Evolutionary conservation across 2,797 vertebrate species (phyloP), one percentile per base, ranked within the genome.

Genomic region (Petrocephalus schoutedeni): DNA sequence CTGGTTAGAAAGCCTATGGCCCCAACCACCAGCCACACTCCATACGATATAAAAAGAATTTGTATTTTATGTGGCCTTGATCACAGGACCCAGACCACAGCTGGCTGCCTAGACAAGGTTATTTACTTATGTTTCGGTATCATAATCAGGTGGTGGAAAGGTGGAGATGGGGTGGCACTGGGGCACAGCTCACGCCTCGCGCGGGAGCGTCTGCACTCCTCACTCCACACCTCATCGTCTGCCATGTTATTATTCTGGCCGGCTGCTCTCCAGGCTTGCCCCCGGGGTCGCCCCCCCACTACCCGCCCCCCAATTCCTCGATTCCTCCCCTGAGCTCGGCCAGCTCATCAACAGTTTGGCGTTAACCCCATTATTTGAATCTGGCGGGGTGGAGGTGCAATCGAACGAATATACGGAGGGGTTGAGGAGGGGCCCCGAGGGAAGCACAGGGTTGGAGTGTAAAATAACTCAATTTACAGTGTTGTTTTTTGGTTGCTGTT

Each of bases 91-190:
- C 23, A 51, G 86, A 57, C 49, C 49, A 71, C 45, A 61, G 64
- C 61, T 64, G 86, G 54, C 71, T 88, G 82, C 59, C 85, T 82
- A 90, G 14, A 88, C 86, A 87, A 57, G 57, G 57, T 14, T 77
- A 71, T 85, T 67, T 84, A 84, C 51, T 84, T 84, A 84, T 84
- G 82, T 84, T 84, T 54, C 82, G 2, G 82, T 54, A 84, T 54
- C 82, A 84, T 53, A 84, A 84, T 84, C 82, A 84, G 82, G n/a
- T 45, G 4, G 82, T 51, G 2, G 51, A 54, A 84, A 54, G 51
- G 51, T 54, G 82, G 82, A 84, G 82, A 84, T 84, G 28, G 51
- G 51, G 82, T 23, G 82, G 82, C 21, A 84, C 49, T 0, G 51
- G 45, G 51, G n/a, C 21, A 7, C 49, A 53, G 82, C 6, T 21